A percentile compares a stretch with the other conserved stretches of the same genome.
These are phyloP conservation scores for Maniola jurtina DNA, from an alignment of 1,140 invertebrate genomes.

Conservation along the genomic window DNA sequence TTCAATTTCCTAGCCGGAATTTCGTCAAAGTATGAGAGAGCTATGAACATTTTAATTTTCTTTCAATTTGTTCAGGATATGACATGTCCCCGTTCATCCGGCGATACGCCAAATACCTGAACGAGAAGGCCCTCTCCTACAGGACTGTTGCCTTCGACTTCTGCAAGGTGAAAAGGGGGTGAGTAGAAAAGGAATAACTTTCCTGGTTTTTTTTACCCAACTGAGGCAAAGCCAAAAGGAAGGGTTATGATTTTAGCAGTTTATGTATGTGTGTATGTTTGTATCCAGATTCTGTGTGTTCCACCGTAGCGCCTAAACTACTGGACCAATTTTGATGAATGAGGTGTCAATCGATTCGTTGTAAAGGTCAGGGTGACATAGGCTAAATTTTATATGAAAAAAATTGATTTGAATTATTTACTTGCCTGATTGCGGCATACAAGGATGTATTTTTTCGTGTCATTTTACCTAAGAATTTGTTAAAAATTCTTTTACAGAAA, in stretches of 20 bases:
- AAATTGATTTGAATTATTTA: no score
- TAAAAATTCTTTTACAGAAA: conserved; percentile 82
- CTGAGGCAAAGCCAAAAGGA: no score
- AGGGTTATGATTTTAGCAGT: no score
- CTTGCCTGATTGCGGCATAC: no score
- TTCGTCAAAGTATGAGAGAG: not conserved
- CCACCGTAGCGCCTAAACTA: no score
- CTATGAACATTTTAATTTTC: not conserved
- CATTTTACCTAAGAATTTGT: not conserved
- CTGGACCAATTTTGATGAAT: no score
- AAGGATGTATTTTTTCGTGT: not conserved
- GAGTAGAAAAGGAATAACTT: conserved; percentile 61
- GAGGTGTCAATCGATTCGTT: no score
- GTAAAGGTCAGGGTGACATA: no score
- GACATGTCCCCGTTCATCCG: conserved; percentile 99
- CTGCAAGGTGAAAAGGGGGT: conserved; percentile 99
- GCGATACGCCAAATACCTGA: conserved; percentile 98
- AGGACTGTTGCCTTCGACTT: conserved; percentile 99
- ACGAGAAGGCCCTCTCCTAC: conserved; percentile 99
- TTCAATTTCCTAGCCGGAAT: not conserved
- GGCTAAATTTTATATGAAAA: no score
- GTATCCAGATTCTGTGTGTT: no score
- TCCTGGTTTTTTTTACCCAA: no score
- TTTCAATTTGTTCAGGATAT: conserved; percentile 86
- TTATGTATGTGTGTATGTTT: no score